These are phyloP conservation scores for Eptatretus burgeri DNA, from an alignment of 2,113 vertebrate species.

Conservation along the genomic window DNA sequence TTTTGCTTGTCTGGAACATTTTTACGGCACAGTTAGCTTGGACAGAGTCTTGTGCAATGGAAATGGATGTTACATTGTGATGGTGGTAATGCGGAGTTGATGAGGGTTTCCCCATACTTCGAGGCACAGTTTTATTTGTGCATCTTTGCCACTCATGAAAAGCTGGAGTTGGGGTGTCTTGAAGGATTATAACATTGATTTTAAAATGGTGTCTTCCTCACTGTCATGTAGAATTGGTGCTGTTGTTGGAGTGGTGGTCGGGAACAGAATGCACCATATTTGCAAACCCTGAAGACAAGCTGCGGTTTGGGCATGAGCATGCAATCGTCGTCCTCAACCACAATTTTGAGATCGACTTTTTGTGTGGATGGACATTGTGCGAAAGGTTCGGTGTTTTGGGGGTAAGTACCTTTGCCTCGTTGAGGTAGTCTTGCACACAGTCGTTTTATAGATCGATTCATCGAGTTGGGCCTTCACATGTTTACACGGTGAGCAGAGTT, in stretches of 20 bases:
- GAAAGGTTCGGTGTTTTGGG: slow-evolving; percentile 67
- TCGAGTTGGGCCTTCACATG: background rate
- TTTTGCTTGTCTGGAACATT: too few species aligned
- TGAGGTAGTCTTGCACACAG: too few species aligned
- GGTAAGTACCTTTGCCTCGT: slow-evolving; percentile 26
- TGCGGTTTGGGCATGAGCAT: slow-evolving; percentile 46
- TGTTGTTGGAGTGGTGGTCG: slow-evolving; percentile 83
- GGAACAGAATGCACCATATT: slow-evolving; percentile 54
- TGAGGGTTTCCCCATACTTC: too few species aligned
- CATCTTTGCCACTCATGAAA: too few species aligned
- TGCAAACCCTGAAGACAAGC: slow-evolving; percentile 33
- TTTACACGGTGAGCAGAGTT: slow-evolving; percentile 25
- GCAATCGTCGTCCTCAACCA: slow-evolving; percentile 83
- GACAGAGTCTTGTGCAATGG: too few species aligned
- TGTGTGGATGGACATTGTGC: slow-evolving; percentile 75
- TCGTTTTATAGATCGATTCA: too few species aligned
- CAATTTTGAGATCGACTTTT: slow-evolving; percentile 79
- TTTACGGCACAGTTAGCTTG: too few species aligned
- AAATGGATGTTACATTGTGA: too few species aligned
- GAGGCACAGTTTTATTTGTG: too few species aligned
- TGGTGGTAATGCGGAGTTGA: too few species aligned
- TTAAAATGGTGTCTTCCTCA: background rate
- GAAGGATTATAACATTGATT: too few species aligned
- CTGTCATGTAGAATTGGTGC: slow-evolving; percentile 47
- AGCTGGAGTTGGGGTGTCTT: too few species aligned